Evolutionary conservation across 2,888 invertebrate genomes (phyloP), one percentile per base, ranked within the genome.

Genomic region (Drosophila buzzatii): DNA sequence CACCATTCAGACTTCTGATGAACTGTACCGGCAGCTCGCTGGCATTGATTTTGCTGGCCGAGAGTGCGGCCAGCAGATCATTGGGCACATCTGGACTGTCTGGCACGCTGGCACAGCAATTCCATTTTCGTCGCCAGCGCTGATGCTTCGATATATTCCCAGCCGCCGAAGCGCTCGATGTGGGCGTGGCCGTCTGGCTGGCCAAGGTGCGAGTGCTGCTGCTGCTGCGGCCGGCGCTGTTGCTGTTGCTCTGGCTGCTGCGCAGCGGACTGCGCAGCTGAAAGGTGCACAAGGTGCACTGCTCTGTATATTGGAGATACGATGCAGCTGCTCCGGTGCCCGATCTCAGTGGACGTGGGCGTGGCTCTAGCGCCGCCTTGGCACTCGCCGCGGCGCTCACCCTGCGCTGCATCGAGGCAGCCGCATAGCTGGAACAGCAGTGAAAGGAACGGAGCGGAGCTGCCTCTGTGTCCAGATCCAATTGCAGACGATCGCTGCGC

Each of bases 41-140:
- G 66, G 91, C 83, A 70, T 90, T 91, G 9, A 86, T 74, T 42
- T 91, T 89, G 47, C 55, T 70, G 18, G 80, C 69, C 37, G 92
- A 86, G 52, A 93, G 82, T 2, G 94, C 91, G n/a, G 92, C 90
- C 23, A 93, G 82, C 39, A 92, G 92, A 87, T 94, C 94, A 61
- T 93, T 93, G 58, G 94, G 94, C 82, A 94, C 94, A 85, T 95
- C 94, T 0, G 95, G 95, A 91, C 95, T 95, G 73, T 95, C 95
- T 1, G 95, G 95, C 10, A 94, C 94, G 39, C 94, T 94, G 49
- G 94, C 92, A 81, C 95, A 95, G 81, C 95, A 95, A 82, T 94
- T 95, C 95, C 95, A 95, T 92, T 94, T 94, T 80, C 94, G 93
- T 42, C 93, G 91, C 93, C 93, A 93, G 33, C 93, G 91, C 72